Percentiles rank a stretch among this genome's conserved stretches.
Evolutionary conservation across 2,797 vertebrate genomes (phyloP).

Genomic region (Uromys caudimaculatus): DNA sequence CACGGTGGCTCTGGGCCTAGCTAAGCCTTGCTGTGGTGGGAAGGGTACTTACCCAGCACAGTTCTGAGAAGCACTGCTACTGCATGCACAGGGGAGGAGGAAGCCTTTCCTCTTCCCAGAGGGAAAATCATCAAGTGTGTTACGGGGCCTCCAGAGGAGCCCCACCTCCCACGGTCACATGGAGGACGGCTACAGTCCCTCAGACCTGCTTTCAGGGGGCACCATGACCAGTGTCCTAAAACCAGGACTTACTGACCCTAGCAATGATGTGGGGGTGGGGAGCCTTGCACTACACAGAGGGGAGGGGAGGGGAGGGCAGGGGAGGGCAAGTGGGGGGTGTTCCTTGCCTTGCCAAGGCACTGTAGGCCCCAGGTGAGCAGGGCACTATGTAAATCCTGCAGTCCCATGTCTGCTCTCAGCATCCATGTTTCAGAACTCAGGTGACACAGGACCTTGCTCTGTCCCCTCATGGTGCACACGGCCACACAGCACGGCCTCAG

Average conservation of each 20-base stretch:
- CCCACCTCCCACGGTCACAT: background rate
- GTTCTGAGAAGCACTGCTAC: background rate
- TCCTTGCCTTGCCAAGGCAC: background rate
- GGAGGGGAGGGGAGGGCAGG: background rate
- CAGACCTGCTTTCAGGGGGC: background rate
- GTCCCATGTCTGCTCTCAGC: no score
- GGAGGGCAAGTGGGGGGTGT: no score
- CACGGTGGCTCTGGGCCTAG: background rate
- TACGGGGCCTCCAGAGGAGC: background rate
- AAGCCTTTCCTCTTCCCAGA: background rate
- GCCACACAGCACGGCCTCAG: background rate
- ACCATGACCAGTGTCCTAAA: background rate
- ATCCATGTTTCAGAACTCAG: background rate
- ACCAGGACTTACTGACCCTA: background rate
- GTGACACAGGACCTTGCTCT: background rate
- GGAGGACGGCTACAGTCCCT: background rate
- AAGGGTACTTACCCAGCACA: no score
- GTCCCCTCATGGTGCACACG: background rate
- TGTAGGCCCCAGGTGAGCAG: background rate
- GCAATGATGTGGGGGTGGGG: background rate
- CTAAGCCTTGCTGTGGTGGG: background rate
- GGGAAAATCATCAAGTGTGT: background rate
- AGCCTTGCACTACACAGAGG: background rate
- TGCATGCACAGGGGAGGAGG: fast-evolving
- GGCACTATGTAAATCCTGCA: background rate